phyloP scores from a whole-genome alignment of 2,797 vertebrate genomes.

The Enteromius unitaeniatus region DNA sequence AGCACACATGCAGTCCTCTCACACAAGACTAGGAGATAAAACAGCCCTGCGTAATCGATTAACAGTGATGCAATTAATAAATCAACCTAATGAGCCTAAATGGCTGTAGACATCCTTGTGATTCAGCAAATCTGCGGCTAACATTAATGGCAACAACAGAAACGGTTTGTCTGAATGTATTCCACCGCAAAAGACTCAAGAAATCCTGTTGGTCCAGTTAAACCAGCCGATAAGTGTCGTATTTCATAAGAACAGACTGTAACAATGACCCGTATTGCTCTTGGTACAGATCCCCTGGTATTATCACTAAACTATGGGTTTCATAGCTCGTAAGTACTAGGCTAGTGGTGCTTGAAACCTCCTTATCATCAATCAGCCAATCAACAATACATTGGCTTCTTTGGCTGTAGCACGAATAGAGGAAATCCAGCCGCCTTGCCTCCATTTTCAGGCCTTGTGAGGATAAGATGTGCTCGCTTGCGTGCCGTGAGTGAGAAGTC shows the following conservation, averaged over 20 bases:
- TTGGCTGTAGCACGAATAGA: not conserved
- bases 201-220: slow-evolving; percentile 76
- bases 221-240: slow-evolving; percentile 50
- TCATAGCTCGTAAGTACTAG: slow-evolving; percentile 32
- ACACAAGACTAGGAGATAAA: not conserved
- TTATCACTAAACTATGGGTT: slow-evolving; percentile 47
- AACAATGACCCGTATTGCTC: slow-evolving; percentile 43
- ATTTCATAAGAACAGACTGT: slow-evolving; percentile 54
- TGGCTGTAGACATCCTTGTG: not conserved
- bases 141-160: not conserved
- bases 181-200: slow-evolving; percentile 8
- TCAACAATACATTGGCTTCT: slow-evolving; percentile 14
- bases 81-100: not conserved
- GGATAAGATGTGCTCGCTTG: not conserved
- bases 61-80: slow-evolving; percentile 3
- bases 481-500: slow-evolving; percentile 50
- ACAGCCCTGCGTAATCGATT: not conserved
- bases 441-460: not conserved
- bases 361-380: slow-evolving; percentile 34
- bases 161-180: not conserved
- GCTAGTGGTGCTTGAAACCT: slow-evolving; percentile 19
- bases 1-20: not conserved
- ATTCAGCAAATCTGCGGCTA: not conserved
- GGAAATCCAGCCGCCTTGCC: slow-evolving; percentile 6
- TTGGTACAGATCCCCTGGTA: slow-evolving; percentile 10